phyloP scores from a whole-genome alignment of 2,888 invertebrate species.

The Xestia rhomboidea region DNA sequence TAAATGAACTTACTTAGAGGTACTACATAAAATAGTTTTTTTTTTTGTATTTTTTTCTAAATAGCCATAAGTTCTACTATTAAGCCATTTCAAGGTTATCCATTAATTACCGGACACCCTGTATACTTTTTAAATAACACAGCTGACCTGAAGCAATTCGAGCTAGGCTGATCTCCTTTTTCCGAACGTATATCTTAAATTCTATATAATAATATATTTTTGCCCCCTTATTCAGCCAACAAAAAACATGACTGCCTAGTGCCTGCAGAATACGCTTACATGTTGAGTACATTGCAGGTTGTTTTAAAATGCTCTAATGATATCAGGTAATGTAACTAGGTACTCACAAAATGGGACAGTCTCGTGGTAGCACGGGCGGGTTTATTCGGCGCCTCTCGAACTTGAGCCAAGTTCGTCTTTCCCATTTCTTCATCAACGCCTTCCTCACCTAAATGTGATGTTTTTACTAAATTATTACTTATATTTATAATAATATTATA shows the following conservation, averaged over 20 bases:
- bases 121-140: neutral
- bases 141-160: neutral
- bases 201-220: neutral
- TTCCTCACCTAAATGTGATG: neutral
- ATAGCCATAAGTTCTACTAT: too few species aligned
- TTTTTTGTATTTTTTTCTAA: too few species aligned
- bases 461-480: neutral
- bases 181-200: neutral
- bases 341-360: conserved; percentile 6
- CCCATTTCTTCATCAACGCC: neutral
- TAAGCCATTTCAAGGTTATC: too few species aligned
- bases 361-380: neutral
- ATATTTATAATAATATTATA: neutral
- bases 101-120: too few species aligned
- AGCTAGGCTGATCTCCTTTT: neutral
- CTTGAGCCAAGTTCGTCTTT: neutral
- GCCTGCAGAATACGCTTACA: neutral
- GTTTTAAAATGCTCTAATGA: neutral
- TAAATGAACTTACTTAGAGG: too few species aligned
- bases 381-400: neutral
- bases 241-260: neutral
- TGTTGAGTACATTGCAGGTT: neutral
- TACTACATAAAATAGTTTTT: too few species aligned
- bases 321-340: neutral
- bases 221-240: neutral